phyloP scores from a whole-genome alignment of 2,888 invertebrate genomes.

The Cephus pygmeus region DNA sequence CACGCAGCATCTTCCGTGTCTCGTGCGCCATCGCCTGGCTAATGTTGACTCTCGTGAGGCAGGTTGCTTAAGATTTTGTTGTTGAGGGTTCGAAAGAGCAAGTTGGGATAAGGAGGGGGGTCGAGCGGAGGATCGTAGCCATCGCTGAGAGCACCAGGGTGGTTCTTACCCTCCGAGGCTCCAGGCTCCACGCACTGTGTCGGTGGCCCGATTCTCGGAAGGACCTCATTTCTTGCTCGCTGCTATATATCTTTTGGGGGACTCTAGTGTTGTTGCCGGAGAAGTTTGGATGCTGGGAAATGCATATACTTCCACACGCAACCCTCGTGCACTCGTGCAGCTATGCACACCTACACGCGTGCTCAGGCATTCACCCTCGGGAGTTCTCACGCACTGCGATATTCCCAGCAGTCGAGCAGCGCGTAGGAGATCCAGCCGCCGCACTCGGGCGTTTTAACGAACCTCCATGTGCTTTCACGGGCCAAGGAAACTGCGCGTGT shows the following conservation, averaged over 20 bases:
- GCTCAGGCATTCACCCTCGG: no score
- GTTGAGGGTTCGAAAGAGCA: no score
- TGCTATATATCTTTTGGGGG: slow-evolving; percentile 64
- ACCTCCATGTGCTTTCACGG: no score
- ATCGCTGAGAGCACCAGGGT: slow-evolving; percentile 48
- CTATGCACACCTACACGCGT: no score
- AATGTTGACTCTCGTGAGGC: no score
- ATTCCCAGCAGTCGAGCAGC: no score
- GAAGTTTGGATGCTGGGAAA: not conserved
- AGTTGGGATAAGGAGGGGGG: no score
- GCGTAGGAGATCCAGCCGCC: no score
- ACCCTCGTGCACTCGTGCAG: not conserved
- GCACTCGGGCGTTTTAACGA: no score
- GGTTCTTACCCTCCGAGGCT: slow-evolving; percentile 58
- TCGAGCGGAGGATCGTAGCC: slow-evolving; percentile 30
- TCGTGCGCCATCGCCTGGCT: not conserved
- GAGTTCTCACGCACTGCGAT: no score
- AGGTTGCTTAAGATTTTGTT: no score
- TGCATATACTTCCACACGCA: not conserved
- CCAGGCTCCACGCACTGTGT: slow-evolving; percentile 49
- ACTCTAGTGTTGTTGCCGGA: slow-evolving; percentile 33
- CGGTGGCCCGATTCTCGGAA: slow-evolving; percentile 66
- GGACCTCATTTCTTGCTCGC: slow-evolving; percentile 65
- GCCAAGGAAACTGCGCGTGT: no score
- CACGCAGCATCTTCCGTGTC: not conserved